phyloP scores from a whole-genome alignment of 2,113 vertebrate genomes.

The Zootoca vivipara region DNA sequence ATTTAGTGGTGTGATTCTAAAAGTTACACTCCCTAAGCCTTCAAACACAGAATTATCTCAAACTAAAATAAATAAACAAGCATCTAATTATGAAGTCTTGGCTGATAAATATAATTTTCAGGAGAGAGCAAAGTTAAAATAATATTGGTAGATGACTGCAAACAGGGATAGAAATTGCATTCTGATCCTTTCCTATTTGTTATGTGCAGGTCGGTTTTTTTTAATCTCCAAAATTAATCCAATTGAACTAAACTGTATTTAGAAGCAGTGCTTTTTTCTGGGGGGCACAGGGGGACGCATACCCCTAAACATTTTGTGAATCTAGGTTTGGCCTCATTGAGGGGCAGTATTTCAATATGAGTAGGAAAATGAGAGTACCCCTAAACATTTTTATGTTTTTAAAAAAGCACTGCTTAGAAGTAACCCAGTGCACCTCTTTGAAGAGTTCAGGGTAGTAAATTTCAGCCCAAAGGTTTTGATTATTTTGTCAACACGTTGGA shows the following conservation, averaged over 20 bases:
- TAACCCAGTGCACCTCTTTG: not conserved
- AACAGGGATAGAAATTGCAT: not conserved
- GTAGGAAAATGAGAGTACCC: no score
- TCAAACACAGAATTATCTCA: not conserved
- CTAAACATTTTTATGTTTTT: no score
- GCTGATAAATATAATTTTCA: not conserved
- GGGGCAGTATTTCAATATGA: no score
- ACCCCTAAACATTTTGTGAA: no score
- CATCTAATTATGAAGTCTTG: not conserved
- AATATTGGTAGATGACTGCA: not conserved
- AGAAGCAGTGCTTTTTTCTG: not conserved
- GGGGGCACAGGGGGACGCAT: no score
- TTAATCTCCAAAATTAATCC: not conserved
- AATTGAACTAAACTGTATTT: not conserved
- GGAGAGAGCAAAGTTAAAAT: not conserved
- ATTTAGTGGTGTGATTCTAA: not conserved
- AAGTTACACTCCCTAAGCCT: not conserved
- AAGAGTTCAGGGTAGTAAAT: not conserved
- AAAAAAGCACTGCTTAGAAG: not conserved
- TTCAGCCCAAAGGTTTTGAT: not conserved
- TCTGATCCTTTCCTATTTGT: not conserved
- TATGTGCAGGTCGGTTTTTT: not conserved
- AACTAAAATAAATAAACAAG: not conserved
- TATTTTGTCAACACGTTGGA: conserved; percentile 7
- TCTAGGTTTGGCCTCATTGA: no score